These are phyloP conservation scores for Pluvianellus socialis DNA, from an alignment of 2,113 vertebrate species.

Conservation along the genomic window DNA sequence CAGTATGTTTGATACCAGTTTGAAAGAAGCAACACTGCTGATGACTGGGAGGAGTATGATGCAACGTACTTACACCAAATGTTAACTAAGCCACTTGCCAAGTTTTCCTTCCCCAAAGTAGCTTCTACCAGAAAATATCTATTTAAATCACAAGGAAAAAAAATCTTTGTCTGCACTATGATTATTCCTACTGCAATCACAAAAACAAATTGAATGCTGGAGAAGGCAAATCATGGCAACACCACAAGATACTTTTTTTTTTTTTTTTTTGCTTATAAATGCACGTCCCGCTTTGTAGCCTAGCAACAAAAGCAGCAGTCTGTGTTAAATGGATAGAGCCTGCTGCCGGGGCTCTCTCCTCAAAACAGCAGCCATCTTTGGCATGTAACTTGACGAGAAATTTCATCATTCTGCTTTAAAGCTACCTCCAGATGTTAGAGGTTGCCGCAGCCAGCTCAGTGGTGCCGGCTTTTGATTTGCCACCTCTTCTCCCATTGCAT, in stretches of 20 bases:
- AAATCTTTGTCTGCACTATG: background rate
- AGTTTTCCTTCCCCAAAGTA: background rate
- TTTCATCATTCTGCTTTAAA: slow-evolving; percentile 61
- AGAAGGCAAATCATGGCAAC: background rate
- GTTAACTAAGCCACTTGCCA: background rate
- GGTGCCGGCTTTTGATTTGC: background rate
- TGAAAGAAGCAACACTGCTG: background rate
- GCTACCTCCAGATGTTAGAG: slow-evolving; percentile 18
- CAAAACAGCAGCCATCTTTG: slow-evolving; percentile 71
- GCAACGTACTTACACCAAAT: slow-evolving; percentile 17
- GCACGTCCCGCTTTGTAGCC: slow-evolving; percentile 47
- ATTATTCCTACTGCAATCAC: background rate
- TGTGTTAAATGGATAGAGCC: background rate
- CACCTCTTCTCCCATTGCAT: background rate
- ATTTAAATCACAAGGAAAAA: background rate
- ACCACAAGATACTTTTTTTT: background rate
- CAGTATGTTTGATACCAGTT: background rate
- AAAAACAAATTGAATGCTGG: background rate
- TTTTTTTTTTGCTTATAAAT: slow-evolving; percentile 16
- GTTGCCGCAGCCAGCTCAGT: background rate
- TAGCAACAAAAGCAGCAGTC: slow-evolving; percentile 69
- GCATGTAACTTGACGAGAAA: background rate
- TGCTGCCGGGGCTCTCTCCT: slow-evolving; percentile 56
- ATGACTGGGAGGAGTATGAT: background rate
- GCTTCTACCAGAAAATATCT: background rate